These are phyloP conservation scores for Brachionus angularis DNA, from an alignment of 1,140 invertebrate genomes.

Conservation along the genomic window DNA sequence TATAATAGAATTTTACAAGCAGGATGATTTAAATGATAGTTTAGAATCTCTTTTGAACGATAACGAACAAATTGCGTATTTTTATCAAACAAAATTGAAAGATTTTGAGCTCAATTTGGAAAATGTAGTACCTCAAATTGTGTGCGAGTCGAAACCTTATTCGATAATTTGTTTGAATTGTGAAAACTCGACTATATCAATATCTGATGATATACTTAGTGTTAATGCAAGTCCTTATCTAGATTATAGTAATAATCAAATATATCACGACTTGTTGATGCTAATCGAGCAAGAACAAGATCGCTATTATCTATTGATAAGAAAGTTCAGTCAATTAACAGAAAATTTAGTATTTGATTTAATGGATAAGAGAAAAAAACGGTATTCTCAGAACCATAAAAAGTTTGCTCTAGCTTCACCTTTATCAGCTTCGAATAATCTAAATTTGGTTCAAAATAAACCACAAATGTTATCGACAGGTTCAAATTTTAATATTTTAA, in stretches of 20 bases:
- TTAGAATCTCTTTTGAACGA: no score
- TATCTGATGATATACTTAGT: not conserved
- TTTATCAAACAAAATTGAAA: not conserved
- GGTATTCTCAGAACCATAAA: no score
- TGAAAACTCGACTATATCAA: no score
- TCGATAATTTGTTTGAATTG: no score
- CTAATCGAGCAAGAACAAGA: not conserved
- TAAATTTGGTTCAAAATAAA: no score
- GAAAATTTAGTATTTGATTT: slow-evolving; percentile 22
- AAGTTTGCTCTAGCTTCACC: no score
- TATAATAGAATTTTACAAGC: no score
- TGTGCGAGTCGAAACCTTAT: no score
- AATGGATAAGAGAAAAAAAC: not conserved
- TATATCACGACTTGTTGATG: not conserved
- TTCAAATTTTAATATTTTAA: slow-evolving; percentile 31
- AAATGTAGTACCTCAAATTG: no score
- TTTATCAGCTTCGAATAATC: no score
- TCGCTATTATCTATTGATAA: not conserved
- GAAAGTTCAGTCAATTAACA: not conserved
- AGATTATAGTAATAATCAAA: not conserved
- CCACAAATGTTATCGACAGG: not conserved
- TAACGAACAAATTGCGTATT: not conserved
- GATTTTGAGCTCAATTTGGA: no score
- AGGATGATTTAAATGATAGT: no score
- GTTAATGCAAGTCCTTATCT: not conserved